Percentiles rank a stretch among this genome's conserved stretches.
These are phyloP conservation scores for Trichomycterus rosablanca DNA, from an alignment of 2,113 vertebrate species.

Conservation along the genomic window DNA sequence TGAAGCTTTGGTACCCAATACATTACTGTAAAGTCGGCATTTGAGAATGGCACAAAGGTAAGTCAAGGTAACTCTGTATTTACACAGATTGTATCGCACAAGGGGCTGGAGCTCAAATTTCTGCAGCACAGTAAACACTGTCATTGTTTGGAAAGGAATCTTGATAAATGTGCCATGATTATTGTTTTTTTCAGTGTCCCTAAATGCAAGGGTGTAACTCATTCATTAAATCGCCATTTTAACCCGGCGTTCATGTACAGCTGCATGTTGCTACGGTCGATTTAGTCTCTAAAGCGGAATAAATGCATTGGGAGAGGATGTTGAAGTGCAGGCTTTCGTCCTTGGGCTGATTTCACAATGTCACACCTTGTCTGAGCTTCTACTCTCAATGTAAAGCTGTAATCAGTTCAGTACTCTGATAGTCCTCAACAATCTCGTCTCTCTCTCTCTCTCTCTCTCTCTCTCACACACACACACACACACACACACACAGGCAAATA, in stretches of 20 bases:
- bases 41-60: too few species aligned
- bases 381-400: conserved; percentile 9
- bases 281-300: neutral
- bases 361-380: conserved; percentile 6
- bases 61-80: too few species aligned
- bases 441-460: neutral
- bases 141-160: too few species aligned
- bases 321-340: conserved; percentile 13
- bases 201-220: too few species aligned
- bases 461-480: neutral
- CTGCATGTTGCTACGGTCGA: neutral
- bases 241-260: neutral
- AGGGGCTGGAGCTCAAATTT: too few species aligned
- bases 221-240: too few species aligned
- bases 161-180: too few species aligned
- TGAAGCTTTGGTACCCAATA: too few species aligned
- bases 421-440: conserved; percentile 20
- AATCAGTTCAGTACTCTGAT: conserved; percentile 22
- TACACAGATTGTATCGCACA: too few species aligned
- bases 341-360: conserved; percentile 31
- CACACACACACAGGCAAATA: conserved; percentile 2
- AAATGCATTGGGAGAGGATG: conserved; percentile 4
- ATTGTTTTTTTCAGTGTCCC: too few species aligned
- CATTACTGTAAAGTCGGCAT: too few species aligned
- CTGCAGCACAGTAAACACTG: too few species aligned